Base-by-base conservation (phyloP, 30 jellyfish, hydroid and myxozoan genomes). In the Euphysa ruthae region DNA sequence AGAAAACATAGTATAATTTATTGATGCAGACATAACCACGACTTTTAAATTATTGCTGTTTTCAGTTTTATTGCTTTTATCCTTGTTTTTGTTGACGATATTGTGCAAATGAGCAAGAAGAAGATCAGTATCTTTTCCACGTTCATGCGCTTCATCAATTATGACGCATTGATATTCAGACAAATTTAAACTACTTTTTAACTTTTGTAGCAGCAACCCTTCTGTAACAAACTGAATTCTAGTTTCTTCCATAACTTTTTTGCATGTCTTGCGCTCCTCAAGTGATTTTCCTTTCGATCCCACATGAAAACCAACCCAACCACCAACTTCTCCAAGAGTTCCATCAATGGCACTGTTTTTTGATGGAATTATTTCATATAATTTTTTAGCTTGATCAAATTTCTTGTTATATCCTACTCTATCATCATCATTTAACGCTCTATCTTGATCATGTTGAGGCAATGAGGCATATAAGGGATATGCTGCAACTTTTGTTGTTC, bases 21-120 rank as follows among this genome's bases (percentile, higher is more conserved):
- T 51, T 51, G 64, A 51, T 8, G 64, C 64, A 51, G 64, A 51
- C 64, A 51, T 51, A 7, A 51, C 64, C 64, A 19, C 64, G 25
- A 51, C 64, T 51, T 51, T 51, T 8, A 51, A 29, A 13, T 51
- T 19, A 12, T 19, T 19, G 21, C n/a, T n/a, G n/a, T n/a, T n/a
- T n/a, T n/a, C n/a, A n/a, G n/a, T 51, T 51, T 51, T 51, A 12
- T 7, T 12, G 24, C 21, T 51, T 51, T 19, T 51, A n/a, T n/a
- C n/a, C n/a, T n/a, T n/a, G n/a, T n/a, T n/a, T n/a, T n/a, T n/a
- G n/a, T n/a, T n/a, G n/a, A n/a, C n/a, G n/a, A n/a, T n/a, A n/a
- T n/a, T n/a, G n/a, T n/a, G n/a, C n/a, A n/a, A n/a, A n/a, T n/a
- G n/a, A n/a, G n/a, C n/a, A n/a, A n/a, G n/a, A n/a, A n/a, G n/a